phyloP scores from a whole-genome alignment of 2,113 vertebrate genomes.

The Condylura cristata region DNA sequence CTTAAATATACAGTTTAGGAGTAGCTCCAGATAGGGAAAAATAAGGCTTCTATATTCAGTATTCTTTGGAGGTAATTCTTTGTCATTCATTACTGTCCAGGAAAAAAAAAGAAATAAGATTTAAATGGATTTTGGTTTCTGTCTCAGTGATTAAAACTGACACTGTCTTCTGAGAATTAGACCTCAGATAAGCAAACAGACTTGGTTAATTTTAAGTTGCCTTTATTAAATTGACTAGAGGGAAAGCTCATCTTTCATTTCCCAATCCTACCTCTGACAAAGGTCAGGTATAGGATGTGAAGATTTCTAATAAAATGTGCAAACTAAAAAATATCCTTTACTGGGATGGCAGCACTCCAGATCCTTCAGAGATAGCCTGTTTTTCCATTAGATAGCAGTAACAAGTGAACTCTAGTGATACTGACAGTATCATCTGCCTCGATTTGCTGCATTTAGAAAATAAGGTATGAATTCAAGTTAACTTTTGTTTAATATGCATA shows the following conservation, averaged over 20 bases:
- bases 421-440: background rate
- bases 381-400: background rate
- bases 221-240: conserved; percentile 90
- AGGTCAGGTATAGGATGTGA: conserved; percentile 83
- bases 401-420: background rate
- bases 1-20: conserved; percentile 13
- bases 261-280: conserved; percentile 76
- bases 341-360: conserved; percentile 5
- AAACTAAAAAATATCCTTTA: conserved; percentile 32
- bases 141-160: conserved; percentile 92
- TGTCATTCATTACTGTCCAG: conserved; percentile 43
- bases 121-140: conserved; percentile 85
- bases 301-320: conserved; percentile 77
- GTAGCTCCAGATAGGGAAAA: background rate
- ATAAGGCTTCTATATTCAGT: background rate
- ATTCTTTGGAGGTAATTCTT: conserved; percentile 35
- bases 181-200: conserved; percentile 83
- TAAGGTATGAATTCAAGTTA: background rate
- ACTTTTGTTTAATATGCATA: background rate
- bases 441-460: background rate
- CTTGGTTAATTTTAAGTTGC: conserved; percentile 89
- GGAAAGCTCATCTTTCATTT: conserved; percentile 81
- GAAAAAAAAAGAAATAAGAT: conserved; percentile 80
- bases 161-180: conserved; percentile 83
- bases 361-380: background rate